Evolutionary conservation across 2,113 vertebrate genomes (phyloP), one percentile per base, ranked within the genome.

Genomic region (Istiophorus platypterus): DNA sequence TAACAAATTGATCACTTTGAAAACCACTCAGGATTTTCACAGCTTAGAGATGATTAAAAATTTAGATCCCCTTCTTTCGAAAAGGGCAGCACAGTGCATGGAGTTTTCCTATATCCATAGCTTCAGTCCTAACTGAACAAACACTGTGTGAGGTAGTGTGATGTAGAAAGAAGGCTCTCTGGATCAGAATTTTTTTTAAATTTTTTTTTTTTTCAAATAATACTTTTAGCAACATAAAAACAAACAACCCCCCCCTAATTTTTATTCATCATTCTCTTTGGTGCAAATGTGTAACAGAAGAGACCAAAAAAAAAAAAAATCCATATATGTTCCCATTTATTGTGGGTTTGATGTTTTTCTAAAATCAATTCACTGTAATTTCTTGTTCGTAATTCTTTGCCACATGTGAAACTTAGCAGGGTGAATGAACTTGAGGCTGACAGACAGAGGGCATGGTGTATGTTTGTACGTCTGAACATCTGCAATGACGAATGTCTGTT

Each of bases 141-240:
- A 68, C 56, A 47, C 77, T 78, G 41, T 75, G 87, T 59, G 74
- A 64, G 51, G 34, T 57, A 59, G 49, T 47, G 62, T 64, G 24
- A 70, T 81, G 62, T 54, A 65, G 72, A n/a, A 83, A 62, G 64
- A 24, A 69, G 42, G 42, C 61, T 45, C 69, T 58, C 69, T 72
- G 67, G 57, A n/a, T 58, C 72, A 76, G 27, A 57, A 76, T 80
- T 73, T n/a, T n/a, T n/a, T n/a, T n/a, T n/a, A n/a, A n/a, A n/a
- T n/a, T n/a, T n/a, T n/a, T n/a, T n/a, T n/a, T n/a, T n/a, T n/a
- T n/a, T n/a, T n/a, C n/a, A n/a, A n/a, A n/a, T n/a, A n/a, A n/a
- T n/a, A n/a, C n/a, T n/a, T n/a, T n/a, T n/a, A n/a, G n/a, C n/a
- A n/a, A n/a, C n/a, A n/a, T n/a, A n/a, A n/a, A n/a, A n/a, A n/a